A percentile compares a stretch with the other conserved stretches of the same genome.
Evolutionary conservation across 2,113 vertebrate genomes (phyloP).

Genomic region (Corvus cornix): DNA sequence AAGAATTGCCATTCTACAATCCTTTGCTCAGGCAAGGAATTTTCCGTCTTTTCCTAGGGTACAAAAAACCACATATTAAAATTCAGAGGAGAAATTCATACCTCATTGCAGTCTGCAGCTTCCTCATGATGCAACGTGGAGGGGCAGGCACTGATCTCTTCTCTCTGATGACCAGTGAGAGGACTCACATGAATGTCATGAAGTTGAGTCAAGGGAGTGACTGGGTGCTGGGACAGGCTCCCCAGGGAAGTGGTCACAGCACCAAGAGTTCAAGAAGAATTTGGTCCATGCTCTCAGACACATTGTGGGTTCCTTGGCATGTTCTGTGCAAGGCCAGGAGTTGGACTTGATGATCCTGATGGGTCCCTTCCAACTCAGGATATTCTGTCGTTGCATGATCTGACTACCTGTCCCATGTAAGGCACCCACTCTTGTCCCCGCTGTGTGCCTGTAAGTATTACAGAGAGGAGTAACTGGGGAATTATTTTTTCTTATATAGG

Average conservation of each 20-base stretch:
- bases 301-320: neutral
- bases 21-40: neutral
- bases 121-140: neutral
- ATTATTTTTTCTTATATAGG: neutral
- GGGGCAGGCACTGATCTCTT: neutral
- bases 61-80: neutral
- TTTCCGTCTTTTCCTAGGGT: neutral
- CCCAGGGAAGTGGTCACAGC: neutral
- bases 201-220: accelerated
- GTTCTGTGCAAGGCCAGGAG: neutral
- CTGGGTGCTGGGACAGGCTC: neutral
- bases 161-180: neutral
- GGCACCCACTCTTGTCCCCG: neutral
- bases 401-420: neutral
- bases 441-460: neutral
- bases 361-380: neutral
- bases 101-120: neutral
- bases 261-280: neutral
- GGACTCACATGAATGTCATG: neutral
- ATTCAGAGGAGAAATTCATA: neutral
- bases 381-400: neutral
- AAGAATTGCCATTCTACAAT: neutral
- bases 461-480: accelerated
- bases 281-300: neutral
- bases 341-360: neutral